phyloP scores from a whole-genome alignment of 2,797 vertebrate genomes.

The Scolopax bukidnonensis region DNA sequence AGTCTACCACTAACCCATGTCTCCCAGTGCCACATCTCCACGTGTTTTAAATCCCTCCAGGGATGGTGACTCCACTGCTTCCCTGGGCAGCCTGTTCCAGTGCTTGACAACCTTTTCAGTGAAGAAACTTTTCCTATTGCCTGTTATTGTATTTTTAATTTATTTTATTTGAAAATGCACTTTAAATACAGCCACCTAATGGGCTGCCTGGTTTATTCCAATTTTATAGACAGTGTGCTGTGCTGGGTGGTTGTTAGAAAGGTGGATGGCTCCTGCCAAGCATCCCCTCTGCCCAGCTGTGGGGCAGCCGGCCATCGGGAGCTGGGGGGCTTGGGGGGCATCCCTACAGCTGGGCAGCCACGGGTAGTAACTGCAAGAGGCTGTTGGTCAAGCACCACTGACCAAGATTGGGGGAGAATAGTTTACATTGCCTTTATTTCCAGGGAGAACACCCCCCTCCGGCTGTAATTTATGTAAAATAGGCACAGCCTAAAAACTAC shows the following conservation, averaged over 20 bases:
- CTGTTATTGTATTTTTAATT: background rate
- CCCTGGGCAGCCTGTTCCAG: no score
- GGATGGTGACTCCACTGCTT: rapidly evolving
- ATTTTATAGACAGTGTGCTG: rapidly evolving
- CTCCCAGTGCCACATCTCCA: rapidly evolving
- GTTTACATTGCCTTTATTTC: background rate
- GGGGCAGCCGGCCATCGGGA: background rate
- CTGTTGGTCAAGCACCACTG: background rate
- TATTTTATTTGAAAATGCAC: background rate
- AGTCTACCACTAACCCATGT: background rate
- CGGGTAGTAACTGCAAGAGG: background rate
- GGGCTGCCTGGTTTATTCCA: background rate
- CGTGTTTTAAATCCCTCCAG: background rate
- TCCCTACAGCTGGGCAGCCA: background rate
- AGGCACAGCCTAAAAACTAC: background rate
- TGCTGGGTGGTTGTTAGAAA: background rate
- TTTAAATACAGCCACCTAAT: rapidly evolving
- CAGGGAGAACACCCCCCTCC: background rate
- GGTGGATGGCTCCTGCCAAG: background rate
- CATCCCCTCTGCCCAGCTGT: background rate
- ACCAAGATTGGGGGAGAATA: background rate
- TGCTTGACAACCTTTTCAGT: rapidly evolving
- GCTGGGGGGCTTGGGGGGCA: background rate
- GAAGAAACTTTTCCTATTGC: background rate
- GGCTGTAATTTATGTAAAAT: background rate